These are phyloP conservation scores for Oreochromis tanganicae DNA, from an alignment of 2,113 vertebrate genomes.

Conservation along the genomic window DNA sequence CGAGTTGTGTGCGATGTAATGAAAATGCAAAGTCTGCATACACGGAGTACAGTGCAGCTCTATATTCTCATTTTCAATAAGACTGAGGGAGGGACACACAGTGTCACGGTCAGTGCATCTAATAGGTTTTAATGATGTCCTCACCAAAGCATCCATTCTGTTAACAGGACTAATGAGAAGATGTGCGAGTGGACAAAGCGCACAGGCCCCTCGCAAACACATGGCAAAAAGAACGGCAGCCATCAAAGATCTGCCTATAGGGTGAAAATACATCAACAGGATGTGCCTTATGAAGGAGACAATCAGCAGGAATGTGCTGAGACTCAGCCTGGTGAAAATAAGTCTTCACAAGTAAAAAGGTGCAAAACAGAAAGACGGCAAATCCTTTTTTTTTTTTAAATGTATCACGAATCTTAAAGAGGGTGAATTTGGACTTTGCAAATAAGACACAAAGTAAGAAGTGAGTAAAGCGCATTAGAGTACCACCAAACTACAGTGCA, in stretches of 20 bases:
- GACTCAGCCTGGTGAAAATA: not conserved
- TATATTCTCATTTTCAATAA: constrained; percentile 6
- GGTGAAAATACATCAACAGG: constrained; percentile 22
- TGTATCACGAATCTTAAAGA: not conserved
- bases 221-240: not conserved
- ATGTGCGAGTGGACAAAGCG: not conserved
- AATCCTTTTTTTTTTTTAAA: not conserved
- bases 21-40: not conserved
- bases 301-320: constrained; percentile 16
- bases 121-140: constrained; percentile 52
- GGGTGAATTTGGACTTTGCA: not conserved
- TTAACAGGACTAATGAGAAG: constrained; percentile 43
- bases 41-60: constrained; percentile 32
- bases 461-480: not conserved
- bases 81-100: constrained; percentile 7
- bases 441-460: not conserved
- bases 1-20: not conserved
- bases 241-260: not conserved
- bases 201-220: not conserved
- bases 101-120: constrained; percentile 43
- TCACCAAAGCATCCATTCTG: constrained; percentile 4
- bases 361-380: not conserved
- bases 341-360: not conserved
- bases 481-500: constrained; percentile 22
- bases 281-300: not conserved